These are phyloP conservation scores for Chrysomela aeneicollis DNA, from an alignment of 2,888 invertebrate species.

Conservation along the genomic window DNA sequence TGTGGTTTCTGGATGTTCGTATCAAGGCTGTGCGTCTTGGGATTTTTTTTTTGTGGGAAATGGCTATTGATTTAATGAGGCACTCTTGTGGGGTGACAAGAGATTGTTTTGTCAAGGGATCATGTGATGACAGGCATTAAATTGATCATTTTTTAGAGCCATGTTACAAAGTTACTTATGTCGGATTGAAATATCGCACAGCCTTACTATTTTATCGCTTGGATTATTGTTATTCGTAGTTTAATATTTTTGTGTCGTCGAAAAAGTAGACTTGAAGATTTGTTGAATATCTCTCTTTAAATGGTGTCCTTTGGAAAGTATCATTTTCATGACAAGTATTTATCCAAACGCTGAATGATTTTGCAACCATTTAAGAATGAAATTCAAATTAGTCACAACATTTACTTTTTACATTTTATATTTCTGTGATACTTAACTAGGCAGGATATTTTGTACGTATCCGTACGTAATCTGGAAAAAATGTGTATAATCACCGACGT, in stretches of 20 bases:
- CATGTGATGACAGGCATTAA: background rate
- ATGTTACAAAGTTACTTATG: background rate
- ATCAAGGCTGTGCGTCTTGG: background rate
- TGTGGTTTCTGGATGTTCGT: conserved; percentile 5
- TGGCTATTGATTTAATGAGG: background rate
- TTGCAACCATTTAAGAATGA: conserved; percentile 19
- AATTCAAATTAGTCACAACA: conserved; percentile 45
- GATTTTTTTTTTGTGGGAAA: background rate
- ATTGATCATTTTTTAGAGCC: background rate
- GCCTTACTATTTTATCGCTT: conserved; percentile 2
- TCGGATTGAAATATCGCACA: background rate
- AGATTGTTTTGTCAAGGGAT: background rate
- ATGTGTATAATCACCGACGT: conserved; percentile 23
- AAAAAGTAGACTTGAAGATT: background rate
- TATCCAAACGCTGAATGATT: conserved; percentile 10
- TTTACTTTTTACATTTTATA: conserved; percentile 47
- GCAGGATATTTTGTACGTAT: conserved; percentile 43
- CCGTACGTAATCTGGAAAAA: conserved; percentile 37
- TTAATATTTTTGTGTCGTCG: conserved; percentile 4
- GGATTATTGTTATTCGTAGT: conserved; percentile 2
- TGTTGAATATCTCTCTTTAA: background rate
- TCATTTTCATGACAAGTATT: background rate
- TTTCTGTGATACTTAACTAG: conserved; percentile 55
- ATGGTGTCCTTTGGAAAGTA: background rate
- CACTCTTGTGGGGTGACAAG: background rate